Percentiles rank a stretch among this genome's conserved stretches.
Evolutionary conservation across 2,797 vertebrate genomes (phyloP).

Genomic region (Phalloptychus januarius): DNA sequence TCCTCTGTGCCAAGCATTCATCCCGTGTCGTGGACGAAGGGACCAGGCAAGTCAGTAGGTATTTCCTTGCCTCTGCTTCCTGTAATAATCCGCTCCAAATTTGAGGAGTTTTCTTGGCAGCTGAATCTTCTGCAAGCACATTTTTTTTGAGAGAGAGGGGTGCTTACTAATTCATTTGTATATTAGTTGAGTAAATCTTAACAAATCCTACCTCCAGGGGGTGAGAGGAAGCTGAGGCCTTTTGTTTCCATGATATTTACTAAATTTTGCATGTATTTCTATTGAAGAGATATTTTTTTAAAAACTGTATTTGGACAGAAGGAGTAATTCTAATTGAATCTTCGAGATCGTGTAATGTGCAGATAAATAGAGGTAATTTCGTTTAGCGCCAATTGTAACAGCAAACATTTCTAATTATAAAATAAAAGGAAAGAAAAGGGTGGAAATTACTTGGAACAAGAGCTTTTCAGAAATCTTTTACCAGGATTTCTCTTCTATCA

Average conservation of each 20-base stretch:
- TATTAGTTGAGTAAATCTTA: slow-evolving; percentile 47
- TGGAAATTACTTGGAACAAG: not conserved
- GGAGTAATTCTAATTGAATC: slow-evolving; percentile 6
- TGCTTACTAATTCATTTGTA: slow-evolving; percentile 71
- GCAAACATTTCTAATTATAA: not conserved
- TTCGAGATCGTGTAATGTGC: slow-evolving; percentile 20
- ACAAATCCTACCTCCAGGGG: slow-evolving; percentile 41
- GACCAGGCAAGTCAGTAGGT: slow-evolving; percentile 72
- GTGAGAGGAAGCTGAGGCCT: slow-evolving; percentile 49
- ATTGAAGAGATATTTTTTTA: not conserved
- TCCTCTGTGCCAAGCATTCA: slow-evolving; percentile 74
- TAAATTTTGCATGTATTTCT: slow-evolving; percentile 8
- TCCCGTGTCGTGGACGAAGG: slow-evolving; percentile 70
- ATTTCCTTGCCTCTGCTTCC: slow-evolving; percentile 74
- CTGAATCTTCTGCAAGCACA: slow-evolving; percentile 26
- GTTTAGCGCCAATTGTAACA: slow-evolving; percentile 31
- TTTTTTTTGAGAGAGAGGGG: slow-evolving; percentile 22
- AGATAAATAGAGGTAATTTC: slow-evolving; percentile 10
- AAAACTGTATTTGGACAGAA: slow-evolving; percentile 4
- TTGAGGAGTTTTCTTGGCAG: slow-evolving; percentile 63
- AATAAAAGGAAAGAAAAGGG: not conserved
- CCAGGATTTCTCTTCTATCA: slow-evolving; percentile 16
- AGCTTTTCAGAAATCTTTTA: not conserved
- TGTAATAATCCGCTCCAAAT: slow-evolving; percentile 61
- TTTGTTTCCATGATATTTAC: slow-evolving; percentile 46